phyloP scores from a whole-genome alignment of 37 sponge, comb jelly and placozoan genomes.

The Bolinopsis microptera region DNA sequence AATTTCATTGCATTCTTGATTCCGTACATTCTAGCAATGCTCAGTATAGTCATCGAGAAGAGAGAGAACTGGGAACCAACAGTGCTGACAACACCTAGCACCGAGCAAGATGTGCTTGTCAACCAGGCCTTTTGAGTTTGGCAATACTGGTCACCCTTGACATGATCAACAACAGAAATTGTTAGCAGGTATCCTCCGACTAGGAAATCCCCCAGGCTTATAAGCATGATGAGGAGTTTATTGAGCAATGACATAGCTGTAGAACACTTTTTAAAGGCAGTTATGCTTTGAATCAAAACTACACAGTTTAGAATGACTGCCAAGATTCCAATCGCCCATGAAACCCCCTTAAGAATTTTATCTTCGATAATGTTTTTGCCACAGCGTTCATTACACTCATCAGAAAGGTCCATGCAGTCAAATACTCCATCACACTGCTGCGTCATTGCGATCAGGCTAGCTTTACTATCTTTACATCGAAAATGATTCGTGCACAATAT shows the following conservation, averaged over 20 bases:
- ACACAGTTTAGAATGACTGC: neutral
- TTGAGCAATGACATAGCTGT: neutral
- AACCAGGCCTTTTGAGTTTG: neutral
- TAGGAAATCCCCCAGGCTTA: neutral
- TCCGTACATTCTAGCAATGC: neutral
- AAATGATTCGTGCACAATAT: neutral
- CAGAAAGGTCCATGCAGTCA: neutral
- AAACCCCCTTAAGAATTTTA: neutral
- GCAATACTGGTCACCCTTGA: neutral
- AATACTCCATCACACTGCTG: neutral
- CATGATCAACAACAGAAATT: neutral
- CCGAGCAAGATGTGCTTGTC: neutral
- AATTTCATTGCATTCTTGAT: neutral
- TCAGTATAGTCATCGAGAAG: neutral
- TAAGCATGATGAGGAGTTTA: neutral
- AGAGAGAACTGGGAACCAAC: slow-evolving; percentile 10
- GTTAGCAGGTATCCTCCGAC: neutral
- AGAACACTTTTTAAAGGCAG: neutral
- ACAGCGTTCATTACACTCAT: slow-evolving; percentile 37
- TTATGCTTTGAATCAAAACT: neutral
- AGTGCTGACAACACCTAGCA: neutral
- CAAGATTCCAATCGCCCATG: neutral
- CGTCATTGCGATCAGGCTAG: neutral
- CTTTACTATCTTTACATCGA: neutral
- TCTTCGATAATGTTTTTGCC: neutral